Base-by-base conservation (phyloP, 2,888 invertebrate species). In the Caenorhabditis angaria region DNA sequence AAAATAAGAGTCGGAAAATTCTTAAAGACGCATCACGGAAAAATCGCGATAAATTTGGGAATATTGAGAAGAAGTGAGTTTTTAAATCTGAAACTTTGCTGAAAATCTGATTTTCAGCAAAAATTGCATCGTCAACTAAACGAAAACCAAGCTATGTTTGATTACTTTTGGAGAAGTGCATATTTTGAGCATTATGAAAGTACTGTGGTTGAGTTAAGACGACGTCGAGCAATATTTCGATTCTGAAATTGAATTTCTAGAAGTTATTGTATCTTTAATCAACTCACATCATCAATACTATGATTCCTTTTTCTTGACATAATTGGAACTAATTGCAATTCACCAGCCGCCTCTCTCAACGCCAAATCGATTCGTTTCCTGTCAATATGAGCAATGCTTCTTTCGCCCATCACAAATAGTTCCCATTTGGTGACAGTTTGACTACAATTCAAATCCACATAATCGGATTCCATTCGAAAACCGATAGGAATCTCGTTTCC, bases 11-110 rank as follows among this genome's bases (percentile, higher is more conserved):
- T n/a, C n/a, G n/a, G n/a, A n/a, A n/a, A n/a, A 14, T 28, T 32
- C 53, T 59, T 14, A 65, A 56, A 22, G 29, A 58, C n/a, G n/a
- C 28, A n/a, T n/a, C n/a, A n/a, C n/a, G n/a, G 20, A 53, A 48
- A 14, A 64, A 62, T 18, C 58, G 58, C n/a, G 32, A 60, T 27
- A 70, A 66, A 32, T 70, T 70, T 41, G 35, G 32, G 22, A 50
- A 62, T 12, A 51, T 70, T 20, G 65, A 62, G 14, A 70, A 61
- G 41, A 70, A 70, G 70, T 65, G 29, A 55, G 25, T 22, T 24
- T 14, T 20, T 0, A 18, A 14, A 2, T 5, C 32, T 48, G 18
- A 4, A 48, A 48, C 14, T 48, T n/a, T n/a, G 5, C 14, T n/a
- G 14, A 48, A 48, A 8, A 35, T 35, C 14, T 14, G n/a, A n/a